A percentile compares a stretch with the other conserved stretches of the same genome.
These are phyloP conservation scores for Scaptomyza polygonia DNA, from an alignment of 2,888 invertebrate species.

Conservation along the genomic window DNA sequence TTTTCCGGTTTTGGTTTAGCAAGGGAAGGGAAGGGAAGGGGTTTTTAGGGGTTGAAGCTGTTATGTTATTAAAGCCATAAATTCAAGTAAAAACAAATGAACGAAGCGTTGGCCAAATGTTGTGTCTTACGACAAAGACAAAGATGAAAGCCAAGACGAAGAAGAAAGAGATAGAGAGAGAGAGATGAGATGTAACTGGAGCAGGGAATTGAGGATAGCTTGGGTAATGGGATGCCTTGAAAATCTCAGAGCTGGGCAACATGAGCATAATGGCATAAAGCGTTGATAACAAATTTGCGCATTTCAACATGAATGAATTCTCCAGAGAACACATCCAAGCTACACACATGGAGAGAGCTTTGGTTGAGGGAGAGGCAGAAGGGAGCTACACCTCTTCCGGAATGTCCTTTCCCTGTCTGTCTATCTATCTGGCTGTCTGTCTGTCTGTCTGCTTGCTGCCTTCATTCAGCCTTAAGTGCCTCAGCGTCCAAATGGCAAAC, in stretches of 20 bases:
- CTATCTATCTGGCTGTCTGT: neutral
- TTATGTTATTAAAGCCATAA: constrained; percentile 70
- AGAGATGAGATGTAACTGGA: neutral
- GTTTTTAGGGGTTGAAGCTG: constrained; percentile 32
- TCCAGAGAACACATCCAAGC: constrained; percentile 64
- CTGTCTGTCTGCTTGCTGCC: neutral
- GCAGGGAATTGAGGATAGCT: neutral
- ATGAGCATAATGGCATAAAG: constrained; percentile 80
- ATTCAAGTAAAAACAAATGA: constrained; percentile 72
- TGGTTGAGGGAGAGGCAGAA: no score
- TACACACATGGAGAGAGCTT: no score
- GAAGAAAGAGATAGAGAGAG: neutral
- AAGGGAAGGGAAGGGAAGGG: no score
- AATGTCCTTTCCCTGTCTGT: constrained; percentile 41
- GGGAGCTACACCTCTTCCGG: constrained; percentile 27
- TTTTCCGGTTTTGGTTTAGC: constrained; percentile 28
- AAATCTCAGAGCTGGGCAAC: constrained; percentile 62
- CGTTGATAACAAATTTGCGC: constrained; percentile 82
- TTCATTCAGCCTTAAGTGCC: constrained; percentile 65
- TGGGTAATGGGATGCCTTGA: constrained; percentile 41
- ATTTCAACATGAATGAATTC: constrained; percentile 82
- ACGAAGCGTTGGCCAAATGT: constrained; percentile 66
- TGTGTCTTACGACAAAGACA: constrained; percentile 35
- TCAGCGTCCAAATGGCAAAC: constrained; percentile 70
- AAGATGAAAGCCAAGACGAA: constrained; percentile 22